phyloP scores from a whole-genome alignment of 2,113 vertebrate species.

The Cheirogaleus medius region DNA sequence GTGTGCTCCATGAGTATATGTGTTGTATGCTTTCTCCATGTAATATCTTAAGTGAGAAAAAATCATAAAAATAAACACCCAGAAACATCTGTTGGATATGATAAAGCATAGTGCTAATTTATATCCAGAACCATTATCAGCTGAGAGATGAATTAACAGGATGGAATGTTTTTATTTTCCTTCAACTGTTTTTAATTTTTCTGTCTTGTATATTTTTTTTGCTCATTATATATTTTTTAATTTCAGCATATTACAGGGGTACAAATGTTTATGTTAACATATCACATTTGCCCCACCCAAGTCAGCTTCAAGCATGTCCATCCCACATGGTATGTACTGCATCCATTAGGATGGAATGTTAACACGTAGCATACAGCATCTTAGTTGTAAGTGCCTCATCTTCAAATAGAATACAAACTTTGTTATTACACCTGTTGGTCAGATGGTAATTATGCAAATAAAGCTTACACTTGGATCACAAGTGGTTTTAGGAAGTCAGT shows the following conservation, averaged over 20 bases:
- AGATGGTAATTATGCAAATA: constrained; percentile 27
- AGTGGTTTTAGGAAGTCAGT: constrained; percentile 16
- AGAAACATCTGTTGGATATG: constrained; percentile 62
- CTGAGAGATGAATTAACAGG: constrained; percentile 44
- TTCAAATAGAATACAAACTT: constrained; percentile 48
- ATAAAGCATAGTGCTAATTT: constrained; percentile 55
- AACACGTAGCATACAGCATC: constrained; percentile 28
- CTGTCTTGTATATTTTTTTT: no score
- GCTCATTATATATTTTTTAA: no score
- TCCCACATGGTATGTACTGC: no score
- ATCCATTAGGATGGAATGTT: not conserved
- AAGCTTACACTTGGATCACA: constrained; percentile 5
- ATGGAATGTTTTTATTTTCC: not conserved
- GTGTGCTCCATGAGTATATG: not conserved
- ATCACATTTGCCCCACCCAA: no score
- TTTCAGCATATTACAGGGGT: no score
- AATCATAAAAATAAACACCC: constrained; percentile 51
- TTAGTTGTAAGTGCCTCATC: constrained; percentile 38
- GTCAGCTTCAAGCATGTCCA: no score
- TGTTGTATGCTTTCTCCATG: constrained; percentile 25
- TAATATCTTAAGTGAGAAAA: constrained; percentile 53
- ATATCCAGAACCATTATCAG: constrained; percentile 21
- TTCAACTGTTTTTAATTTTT: no score
- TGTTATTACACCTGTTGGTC: not conserved
- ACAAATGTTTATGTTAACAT: no score